Base-by-base conservation (phyloP, 2,888 invertebrate genomes). In the Cremastinae sp. region DNA sequence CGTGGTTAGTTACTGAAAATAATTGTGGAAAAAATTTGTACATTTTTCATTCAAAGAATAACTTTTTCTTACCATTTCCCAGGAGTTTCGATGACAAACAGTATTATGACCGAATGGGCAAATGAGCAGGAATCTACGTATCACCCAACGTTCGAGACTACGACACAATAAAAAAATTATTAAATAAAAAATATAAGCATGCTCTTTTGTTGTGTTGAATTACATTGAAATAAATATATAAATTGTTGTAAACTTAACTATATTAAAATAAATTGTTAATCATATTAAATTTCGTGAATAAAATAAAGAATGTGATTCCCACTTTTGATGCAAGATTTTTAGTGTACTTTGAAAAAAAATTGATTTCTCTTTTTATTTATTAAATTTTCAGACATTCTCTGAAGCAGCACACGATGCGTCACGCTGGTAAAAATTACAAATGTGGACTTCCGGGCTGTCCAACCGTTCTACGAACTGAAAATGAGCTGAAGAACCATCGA, bases 391-490 rank as follows among this genome's bases (percentile, higher is more conserved):
- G 94, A 80, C 91, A 91, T 78, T 91, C 91, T 59, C 90, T 94
- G 5, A 91, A 92, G 72, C 91, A 93, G 80, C 94, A 94, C 86
- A 91, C 91, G 90, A 87, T 91, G 59, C 91, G 90, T 20, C 93
- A 94, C 84, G 90, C 89, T 0, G 92, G 91, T 7, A 92, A 92
- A 83, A 88, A 90, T 66, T 92, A 90, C 87, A 90, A 90, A 79
- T 94, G 94, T 82, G 89, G 91, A 9, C 84, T 90, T 76, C 88
- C 91, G 37, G 91, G 91, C 28, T 94, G 94, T 81, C 90, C 91
- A 7, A 93, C 92, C 84, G 86, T 91, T 4, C 92, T 92, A 0
- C 90, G 93, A 35, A 93, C 91, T 53, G 89, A 90, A 70, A 90
- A 91, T 14, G 92, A 93, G 82, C 87, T 94, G 12, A 91, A 90